phyloP scores from a whole-genome alignment of 2,797 vertebrate species.

The Echiichthys vipera region DNA sequence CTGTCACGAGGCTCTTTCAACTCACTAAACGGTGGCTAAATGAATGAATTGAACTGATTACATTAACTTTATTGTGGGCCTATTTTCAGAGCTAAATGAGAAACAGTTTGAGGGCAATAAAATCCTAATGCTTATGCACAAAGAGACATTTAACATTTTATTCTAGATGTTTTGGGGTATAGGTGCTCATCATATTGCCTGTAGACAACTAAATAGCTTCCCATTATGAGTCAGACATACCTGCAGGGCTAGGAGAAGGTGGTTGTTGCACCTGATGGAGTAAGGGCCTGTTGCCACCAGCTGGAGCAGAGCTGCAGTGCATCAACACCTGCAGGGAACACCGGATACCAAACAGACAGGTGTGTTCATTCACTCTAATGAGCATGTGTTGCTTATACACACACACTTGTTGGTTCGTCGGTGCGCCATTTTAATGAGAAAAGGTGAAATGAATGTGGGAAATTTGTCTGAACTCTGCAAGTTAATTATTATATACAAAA shows the following conservation, averaged over 20 bases:
- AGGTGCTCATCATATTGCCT: constrained; percentile 43
- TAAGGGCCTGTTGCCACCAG: constrained; percentile 83
- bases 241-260: constrained; percentile 35
- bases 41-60: constrained; percentile 51
- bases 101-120: constrained; percentile 38
- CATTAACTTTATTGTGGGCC: constrained; percentile 22
- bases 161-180: constrained; percentile 13
- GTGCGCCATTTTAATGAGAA: constrained; percentile 10
- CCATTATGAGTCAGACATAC: constrained; percentile 37
- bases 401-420: constrained; percentile 23
- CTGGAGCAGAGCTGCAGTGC: constrained; percentile 79
- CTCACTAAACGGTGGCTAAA: constrained; percentile 42
- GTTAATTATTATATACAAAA: constrained; percentile 27
- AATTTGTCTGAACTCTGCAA: constrained; percentile 35
- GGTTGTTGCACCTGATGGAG: constrained; percentile 56
- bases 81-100: constrained; percentile 34
- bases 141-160: constrained; percentile 37
- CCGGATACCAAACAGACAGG: constrained; percentile 61
- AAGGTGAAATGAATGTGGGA: constrained; percentile 31
- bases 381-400: constrained; percentile 35
- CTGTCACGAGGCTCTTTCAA: constrained; percentile 36
- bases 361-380: constrained; percentile 63
- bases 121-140: constrained; percentile 23
- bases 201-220: constrained; percentile 22
- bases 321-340: constrained; percentile 77